Evolutionary conservation across 2,113 vertebrate genomes (phyloP).

Genomic region (Psilopsiagon aurifrons): DNA sequence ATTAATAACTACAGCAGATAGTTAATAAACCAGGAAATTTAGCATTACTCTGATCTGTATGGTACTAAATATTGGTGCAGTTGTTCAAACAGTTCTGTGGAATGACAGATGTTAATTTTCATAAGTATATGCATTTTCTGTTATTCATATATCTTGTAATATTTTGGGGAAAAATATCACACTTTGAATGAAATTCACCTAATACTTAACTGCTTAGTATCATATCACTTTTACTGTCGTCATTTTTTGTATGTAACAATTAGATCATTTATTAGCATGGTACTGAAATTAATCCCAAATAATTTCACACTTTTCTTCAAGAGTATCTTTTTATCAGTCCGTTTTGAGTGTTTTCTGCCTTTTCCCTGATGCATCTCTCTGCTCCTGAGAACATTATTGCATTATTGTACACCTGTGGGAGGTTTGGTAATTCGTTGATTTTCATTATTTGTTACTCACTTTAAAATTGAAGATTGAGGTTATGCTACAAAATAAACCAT

Average conservation of each 20-base stretch:
- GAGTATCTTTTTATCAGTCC: not conserved
- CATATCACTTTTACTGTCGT: not conserved
- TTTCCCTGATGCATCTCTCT: not conserved
- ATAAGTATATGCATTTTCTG: not conserved
- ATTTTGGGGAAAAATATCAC: not conserved
- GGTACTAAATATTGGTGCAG: not conserved
- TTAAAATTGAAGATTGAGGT: not conserved
- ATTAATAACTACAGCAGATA: not conserved
- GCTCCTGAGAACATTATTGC: not conserved
- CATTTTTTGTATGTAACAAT: not conserved
- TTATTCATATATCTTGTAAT: not conserved
- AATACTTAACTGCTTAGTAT: not conserved
- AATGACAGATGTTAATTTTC: not conserved
- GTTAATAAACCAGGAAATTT: not conserved
- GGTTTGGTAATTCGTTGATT: not conserved
- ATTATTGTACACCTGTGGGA: too few species aligned
- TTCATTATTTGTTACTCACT: not conserved
- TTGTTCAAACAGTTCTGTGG: not conserved
- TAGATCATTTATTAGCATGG: not conserved
- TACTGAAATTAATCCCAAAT: not conserved
- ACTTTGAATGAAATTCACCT: not conserved
- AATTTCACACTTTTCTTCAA: not conserved
- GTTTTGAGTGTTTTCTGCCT: not conserved
- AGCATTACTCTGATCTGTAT: not conserved
- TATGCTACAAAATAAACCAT: not conserved